phyloP scores from a whole-genome alignment of 2,797 vertebrate genomes.

The Nannoperca australis region DNA sequence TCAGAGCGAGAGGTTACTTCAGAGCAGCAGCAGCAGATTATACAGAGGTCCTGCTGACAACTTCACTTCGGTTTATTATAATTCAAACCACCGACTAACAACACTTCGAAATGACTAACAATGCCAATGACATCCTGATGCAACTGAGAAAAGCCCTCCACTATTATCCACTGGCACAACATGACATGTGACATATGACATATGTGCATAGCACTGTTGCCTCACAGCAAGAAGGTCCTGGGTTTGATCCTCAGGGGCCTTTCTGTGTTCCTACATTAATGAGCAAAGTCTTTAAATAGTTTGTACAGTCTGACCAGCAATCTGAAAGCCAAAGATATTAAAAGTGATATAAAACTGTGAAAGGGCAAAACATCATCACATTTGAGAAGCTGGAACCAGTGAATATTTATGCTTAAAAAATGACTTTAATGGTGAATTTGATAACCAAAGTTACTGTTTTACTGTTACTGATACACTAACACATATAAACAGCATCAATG shows the following conservation, averaged over 20 bases:
- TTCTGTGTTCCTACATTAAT: too few species aligned
- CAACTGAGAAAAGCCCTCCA: constrained; percentile 38
- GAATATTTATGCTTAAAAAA: background rate
- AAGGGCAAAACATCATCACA: background rate
- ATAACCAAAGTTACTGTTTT: too few species aligned
- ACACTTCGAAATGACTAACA: constrained; percentile 55
- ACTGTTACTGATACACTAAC: background rate
- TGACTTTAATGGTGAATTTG: background rate
- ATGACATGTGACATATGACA: too few species aligned
- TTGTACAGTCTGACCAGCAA: background rate
- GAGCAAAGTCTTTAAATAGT: background rate
- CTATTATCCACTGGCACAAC: constrained; percentile 14
- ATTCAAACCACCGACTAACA: constrained; percentile 56
- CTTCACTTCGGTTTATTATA: constrained; percentile 44
- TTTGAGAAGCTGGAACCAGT: background rate
- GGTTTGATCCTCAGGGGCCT: too few species aligned
- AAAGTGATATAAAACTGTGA: background rate
- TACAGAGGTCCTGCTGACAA: constrained; percentile 46
- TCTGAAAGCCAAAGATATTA: background rate
- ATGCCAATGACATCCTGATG: constrained; percentile 33
- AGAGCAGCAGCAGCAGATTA: constrained; percentile 49
- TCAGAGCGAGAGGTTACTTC: constrained; percentile 35
- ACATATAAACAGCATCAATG: background rate
- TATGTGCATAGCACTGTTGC: too few species aligned
- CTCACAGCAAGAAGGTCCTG: too few species aligned